Evolutionary conservation across 2,797 vertebrate species (phyloP).

Genomic region (Vespertilio murinus): DNA sequence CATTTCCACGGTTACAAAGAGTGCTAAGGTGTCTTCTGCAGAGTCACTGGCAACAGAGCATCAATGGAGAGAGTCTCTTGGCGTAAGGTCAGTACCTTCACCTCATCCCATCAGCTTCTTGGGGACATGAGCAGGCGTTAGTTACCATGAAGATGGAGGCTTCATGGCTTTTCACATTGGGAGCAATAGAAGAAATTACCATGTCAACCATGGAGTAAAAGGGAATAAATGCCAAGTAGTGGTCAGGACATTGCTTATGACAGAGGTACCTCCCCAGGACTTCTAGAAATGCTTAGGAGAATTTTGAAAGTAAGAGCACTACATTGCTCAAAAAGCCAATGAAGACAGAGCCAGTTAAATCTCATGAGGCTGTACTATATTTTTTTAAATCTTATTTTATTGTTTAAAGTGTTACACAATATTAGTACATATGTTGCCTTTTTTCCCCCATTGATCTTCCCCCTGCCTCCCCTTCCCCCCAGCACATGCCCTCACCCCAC

Average conservation of each 20-base stretch:
- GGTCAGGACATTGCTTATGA: neutral
- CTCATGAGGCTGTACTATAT: neutral
- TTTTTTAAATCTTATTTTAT: too few relatives aligned
- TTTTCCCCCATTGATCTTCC: too few relatives aligned
- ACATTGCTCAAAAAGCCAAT: neutral
- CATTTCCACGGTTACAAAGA: neutral
- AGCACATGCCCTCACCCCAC: too few relatives aligned
- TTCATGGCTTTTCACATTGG: too few relatives aligned
- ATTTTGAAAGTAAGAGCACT: neutral
- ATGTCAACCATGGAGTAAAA: neutral
- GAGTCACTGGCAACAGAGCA: too few relatives aligned
- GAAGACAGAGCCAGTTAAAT: neutral
- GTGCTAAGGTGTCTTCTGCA: neutral
- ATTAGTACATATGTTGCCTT: too few relatives aligned
- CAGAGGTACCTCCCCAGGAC: too few relatives aligned
- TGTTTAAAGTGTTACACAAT: too few relatives aligned
- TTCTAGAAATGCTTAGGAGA: neutral
- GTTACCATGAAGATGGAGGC: too few relatives aligned
- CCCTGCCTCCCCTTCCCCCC: too few relatives aligned
- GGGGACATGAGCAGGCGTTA: rapidly evolving
- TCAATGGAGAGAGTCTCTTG: neutral
- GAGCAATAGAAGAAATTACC: neutral
- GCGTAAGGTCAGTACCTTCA: rapidly evolving
- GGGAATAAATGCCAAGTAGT: neutral
- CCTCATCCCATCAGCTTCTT: neutral